Conservation (phyloP, 2,888 invertebrate species). For the Watsonalla binaria region DNA sequence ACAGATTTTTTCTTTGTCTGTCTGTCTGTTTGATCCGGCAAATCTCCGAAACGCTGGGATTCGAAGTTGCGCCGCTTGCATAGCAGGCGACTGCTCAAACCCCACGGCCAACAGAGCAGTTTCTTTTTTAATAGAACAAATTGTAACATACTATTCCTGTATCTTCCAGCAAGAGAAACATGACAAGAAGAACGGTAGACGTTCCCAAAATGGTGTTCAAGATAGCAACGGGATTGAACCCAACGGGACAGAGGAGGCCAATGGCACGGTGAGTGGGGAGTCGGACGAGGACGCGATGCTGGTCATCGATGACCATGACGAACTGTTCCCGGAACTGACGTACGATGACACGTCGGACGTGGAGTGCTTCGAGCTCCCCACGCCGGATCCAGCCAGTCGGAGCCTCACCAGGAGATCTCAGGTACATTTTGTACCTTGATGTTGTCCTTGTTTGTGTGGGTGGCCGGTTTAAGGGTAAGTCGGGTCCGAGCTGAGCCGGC, state of each 20-base stretch:
- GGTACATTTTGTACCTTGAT: slow-evolving; percentile 46
- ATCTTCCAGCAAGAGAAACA: slow-evolving; percentile 43
- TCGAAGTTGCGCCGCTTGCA: too few species aligned
- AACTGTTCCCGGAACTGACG: slow-evolving; percentile 68
- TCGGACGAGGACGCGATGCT: slow-evolving; percentile 44
- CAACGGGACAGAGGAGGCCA: slow-evolving; percentile 27
- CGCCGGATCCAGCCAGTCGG: slow-evolving; percentile 45
- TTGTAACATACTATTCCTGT: not conserved
- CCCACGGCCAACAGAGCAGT: too few species aligned
- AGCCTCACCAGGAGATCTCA: slow-evolving; percentile 67
- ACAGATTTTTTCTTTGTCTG: too few species aligned
- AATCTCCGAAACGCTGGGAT: too few species aligned
- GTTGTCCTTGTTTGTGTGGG: slow-evolving; percentile 5
- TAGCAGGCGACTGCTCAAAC: too few species aligned
- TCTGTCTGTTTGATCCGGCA: too few species aligned
- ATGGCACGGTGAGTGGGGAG: slow-evolving; percentile 53
- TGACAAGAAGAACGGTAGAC: slow-evolving; percentile 46
- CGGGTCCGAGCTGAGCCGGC: too few species aligned
- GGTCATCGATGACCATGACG: slow-evolving; percentile 53
- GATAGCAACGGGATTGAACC: slow-evolving; percentile 26
- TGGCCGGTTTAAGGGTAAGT: not conserved
- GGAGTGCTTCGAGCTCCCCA: slow-evolving; percentile 50
- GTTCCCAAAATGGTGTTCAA: slow-evolving; percentile 33
- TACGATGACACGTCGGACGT: slow-evolving; percentile 66
- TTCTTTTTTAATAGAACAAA: too few species aligned